Conservation (phyloP, 2,797 vertebrate genomes). For the Okamejei kenojei region DNA sequence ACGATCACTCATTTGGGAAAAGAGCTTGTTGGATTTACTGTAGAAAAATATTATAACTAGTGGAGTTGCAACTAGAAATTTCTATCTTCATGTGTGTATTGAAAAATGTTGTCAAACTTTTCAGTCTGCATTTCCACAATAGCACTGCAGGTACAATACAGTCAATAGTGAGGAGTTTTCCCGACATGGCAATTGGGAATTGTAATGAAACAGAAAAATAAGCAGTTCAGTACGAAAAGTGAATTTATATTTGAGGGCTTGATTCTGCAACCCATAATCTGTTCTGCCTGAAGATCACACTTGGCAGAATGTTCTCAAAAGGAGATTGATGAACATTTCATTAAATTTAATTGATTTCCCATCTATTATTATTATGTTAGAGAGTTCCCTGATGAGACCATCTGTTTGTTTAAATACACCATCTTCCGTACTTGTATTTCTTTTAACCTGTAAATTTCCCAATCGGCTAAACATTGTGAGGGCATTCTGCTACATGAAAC, state of each 20-base stretch:
- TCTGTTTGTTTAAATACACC: background rate
- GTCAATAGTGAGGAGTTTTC: background rate
- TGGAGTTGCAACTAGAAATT: too few relatives aligned
- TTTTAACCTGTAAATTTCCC: background rate
- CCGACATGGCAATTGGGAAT: background rate
- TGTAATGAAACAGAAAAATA: background rate
- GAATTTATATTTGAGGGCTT: background rate
- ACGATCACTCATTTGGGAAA: background rate
- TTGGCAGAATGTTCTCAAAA: background rate
- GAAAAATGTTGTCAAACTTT: background rate
- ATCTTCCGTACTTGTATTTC: background rate
- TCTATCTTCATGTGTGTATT: background rate
- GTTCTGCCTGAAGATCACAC: background rate
- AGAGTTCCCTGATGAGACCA: background rate
- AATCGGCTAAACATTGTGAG: background rate
- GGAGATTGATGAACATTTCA: background rate
- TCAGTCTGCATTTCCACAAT: background rate
- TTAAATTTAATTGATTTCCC: background rate
- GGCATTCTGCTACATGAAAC: background rate
- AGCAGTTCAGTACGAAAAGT: background rate
- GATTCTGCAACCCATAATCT: background rate
- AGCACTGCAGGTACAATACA: background rate
- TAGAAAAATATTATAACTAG: background rate
- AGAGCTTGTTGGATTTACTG: background rate
- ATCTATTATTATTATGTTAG: background rate